phyloP scores from a whole-genome alignment of 2,888 invertebrate species.

The Steinernema scapterisci region DNA sequence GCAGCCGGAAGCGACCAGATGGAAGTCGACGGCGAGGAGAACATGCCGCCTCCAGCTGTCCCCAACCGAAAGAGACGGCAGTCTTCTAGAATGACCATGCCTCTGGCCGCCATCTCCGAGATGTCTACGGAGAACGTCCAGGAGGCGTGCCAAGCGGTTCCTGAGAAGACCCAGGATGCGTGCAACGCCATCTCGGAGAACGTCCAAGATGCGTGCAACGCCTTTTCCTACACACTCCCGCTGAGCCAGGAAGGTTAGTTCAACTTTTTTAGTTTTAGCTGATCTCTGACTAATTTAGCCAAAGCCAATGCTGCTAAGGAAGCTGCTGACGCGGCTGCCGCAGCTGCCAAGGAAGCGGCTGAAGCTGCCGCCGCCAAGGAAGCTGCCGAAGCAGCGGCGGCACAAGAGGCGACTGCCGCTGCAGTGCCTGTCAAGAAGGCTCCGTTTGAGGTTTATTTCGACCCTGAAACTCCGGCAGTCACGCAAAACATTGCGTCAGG shows the following conservation, averaged over 20 bases:
- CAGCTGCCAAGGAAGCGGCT: neutral
- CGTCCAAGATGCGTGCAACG: neutral
- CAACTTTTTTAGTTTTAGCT: too few species aligned
- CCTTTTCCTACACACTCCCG: neutral
- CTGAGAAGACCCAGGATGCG: neutral
- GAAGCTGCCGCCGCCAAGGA: neutral
- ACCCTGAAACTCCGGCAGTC: conserved; percentile 4
- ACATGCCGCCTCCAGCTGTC: neutral
- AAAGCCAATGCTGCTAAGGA: too few species aligned
- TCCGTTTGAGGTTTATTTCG: neutral
- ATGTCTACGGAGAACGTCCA: neutral
- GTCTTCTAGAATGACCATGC: neutral
- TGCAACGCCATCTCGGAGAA: neutral
- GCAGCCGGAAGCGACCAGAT: neutral
- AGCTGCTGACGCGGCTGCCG: too few species aligned
- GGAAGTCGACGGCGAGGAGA: conserved; percentile 7
- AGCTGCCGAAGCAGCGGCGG: neutral
- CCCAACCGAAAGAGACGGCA: neutral
- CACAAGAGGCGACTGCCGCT: neutral
- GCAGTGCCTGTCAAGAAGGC: too few species aligned
- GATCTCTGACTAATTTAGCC: too few species aligned
- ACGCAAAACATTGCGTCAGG: neutral
- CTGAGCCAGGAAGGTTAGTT: conserved; percentile 2
- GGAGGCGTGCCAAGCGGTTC: neutral
- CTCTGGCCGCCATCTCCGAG: conserved; percentile 5